These are phyloP conservation scores for Catostylus mosaicus DNA, from an alignment of 30 jellyfish, hydroid and myxozoan species.

Conservation along the genomic window DNA sequence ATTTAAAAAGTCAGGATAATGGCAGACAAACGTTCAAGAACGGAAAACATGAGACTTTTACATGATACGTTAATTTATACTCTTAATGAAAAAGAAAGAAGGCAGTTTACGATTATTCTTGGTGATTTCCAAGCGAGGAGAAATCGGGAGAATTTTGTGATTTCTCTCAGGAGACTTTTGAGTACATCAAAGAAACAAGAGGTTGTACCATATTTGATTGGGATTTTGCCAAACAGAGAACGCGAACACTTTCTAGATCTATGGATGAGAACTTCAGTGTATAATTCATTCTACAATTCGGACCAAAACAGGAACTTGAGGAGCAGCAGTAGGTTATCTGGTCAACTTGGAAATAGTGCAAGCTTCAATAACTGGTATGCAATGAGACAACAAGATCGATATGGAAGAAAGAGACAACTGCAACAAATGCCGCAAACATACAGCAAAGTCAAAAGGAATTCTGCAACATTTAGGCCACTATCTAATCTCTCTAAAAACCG, in stretches of 20 bases:
- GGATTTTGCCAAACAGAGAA: slow-evolving; percentile 54
- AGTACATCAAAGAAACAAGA: slow-evolving; percentile 67
- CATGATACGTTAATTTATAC: slow-evolving; percentile 57
- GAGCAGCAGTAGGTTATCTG: not conserved
- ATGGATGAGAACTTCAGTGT: slow-evolving; percentile 76
- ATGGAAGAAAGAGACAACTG: not conserved
- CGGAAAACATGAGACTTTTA: slow-evolving; percentile 48
- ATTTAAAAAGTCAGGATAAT: not conserved
- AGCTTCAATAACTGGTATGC: slow-evolving; percentile 17
- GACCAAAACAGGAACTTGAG: not conserved
- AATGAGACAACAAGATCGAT: slow-evolving; percentile 2
- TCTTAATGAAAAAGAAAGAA: slow-evolving; percentile 48
- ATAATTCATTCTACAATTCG: slow-evolving; percentile 31
- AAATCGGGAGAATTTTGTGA: slow-evolving; percentile 48
- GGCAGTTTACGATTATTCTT: slow-evolving; percentile 32
- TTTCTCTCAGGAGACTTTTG: slow-evolving; percentile 53
- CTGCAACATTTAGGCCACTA: slow-evolving; percentile 1
- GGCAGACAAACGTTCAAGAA: slow-evolving; percentile 66
- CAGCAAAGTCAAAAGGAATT: not conserved
- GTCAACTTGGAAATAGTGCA: not conserved
- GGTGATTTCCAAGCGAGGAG: slow-evolving; percentile 56
- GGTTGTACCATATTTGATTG: slow-evolving; percentile 62
- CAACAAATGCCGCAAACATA: not conserved
- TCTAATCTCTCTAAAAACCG: slow-evolving; percentile 33
- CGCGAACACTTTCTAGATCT: slow-evolving; percentile 65